phyloP scores from a whole-genome alignment of 2,888 invertebrate species.

The Meiosimyza platycephala region DNA sequence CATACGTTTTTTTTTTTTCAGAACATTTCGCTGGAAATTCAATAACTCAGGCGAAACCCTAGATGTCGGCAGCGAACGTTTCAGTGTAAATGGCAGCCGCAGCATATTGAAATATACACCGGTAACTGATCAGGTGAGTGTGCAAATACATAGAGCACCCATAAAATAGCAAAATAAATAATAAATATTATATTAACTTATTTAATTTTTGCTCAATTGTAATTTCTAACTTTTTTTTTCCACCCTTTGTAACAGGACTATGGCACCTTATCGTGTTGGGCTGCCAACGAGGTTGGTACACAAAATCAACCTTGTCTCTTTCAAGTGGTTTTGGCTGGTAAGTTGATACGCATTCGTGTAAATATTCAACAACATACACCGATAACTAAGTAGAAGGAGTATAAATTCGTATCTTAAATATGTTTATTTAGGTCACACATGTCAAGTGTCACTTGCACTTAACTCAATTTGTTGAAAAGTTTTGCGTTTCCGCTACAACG shows the following conservation, averaged over 20 bases:
- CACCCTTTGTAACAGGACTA: slow-evolving; percentile 73
- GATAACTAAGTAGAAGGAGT: background rate
- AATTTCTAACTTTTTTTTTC: background rate
- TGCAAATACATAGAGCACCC: background rate
- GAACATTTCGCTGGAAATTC: slow-evolving; percentile 93
- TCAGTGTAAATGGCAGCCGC: slow-evolving; percentile 81
- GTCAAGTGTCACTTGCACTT: slow-evolving; percentile 23
- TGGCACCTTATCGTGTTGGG: slow-evolving; percentile 89
- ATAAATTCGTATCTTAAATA: background rate
- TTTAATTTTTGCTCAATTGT: background rate
- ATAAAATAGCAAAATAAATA: background rate
- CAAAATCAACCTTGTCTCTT: slow-evolving; percentile 88
- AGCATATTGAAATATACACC: slow-evolving; percentile 77
- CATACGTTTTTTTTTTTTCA: slow-evolving; percentile 56
- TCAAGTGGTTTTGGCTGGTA: slow-evolving; percentile 90
- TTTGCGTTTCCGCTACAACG: background rate
- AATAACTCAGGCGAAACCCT: slow-evolving; percentile 92
- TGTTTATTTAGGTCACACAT: background rate
- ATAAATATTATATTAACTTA: background rate
- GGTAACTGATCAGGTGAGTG: slow-evolving; percentile 70
- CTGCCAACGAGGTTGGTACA: slow-evolving; percentile 84
- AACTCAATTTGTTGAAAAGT: slow-evolving; percentile 29
- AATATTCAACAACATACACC: background rate
- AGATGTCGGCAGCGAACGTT: slow-evolving; percentile 83
- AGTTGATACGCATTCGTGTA: slow-evolving; percentile 52